Base-by-base conservation (phyloP, 2,113 vertebrate genomes). In the Pelusios castaneus region DNA sequence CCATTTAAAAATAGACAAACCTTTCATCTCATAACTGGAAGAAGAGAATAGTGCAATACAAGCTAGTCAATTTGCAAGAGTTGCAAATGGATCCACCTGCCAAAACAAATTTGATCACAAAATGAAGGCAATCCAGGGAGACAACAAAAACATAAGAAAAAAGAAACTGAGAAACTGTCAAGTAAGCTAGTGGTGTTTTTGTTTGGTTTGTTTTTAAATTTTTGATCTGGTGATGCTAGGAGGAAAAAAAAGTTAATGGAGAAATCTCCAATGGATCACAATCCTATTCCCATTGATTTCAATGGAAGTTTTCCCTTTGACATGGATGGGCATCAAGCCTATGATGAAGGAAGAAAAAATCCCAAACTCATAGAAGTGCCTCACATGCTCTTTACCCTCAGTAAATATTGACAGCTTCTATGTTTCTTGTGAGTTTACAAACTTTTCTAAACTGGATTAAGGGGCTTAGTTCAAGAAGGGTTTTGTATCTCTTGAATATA, bases 101-200 rank as follows among this genome's bases (percentile, higher is more conserved):
- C 87, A 86, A 97, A 87, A 95, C 43, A 94, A 94, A 51, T 9
- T 58, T 52, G 55, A 89, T 96, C 49, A 92, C 38, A 96, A 78
- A 95, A 95, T 58, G 76, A 86, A 94, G 90, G 56, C 51, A 47
- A 78, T 78, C 19, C 49, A 22, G 77, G 45, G 73, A 86, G 34
- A 27, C 11, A 86, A n/a, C 31, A 76, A 73, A n/a, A 81, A 27
- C 41, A 51, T n/a, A 21, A 80, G n/a, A 70, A 29, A 83, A 87
- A 84, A 55, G 75, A 87, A 73, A 70, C 38, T 47, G 19, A 41
- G 70, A 49, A 93, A 17, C 58, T 67, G 7, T 41, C 63, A 81
- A 41, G 5, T 47, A 88, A 89, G 45, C 11, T 85, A 54, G 25
- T 85, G 19, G 89, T 58, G 6, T 90, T 80, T 94, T 90, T 84